Evolutionary conservation across 2,888 invertebrate genomes (phyloP), one percentile per base, ranked within the genome.

Genomic region (Petrolisthes manimaculis): DNA sequence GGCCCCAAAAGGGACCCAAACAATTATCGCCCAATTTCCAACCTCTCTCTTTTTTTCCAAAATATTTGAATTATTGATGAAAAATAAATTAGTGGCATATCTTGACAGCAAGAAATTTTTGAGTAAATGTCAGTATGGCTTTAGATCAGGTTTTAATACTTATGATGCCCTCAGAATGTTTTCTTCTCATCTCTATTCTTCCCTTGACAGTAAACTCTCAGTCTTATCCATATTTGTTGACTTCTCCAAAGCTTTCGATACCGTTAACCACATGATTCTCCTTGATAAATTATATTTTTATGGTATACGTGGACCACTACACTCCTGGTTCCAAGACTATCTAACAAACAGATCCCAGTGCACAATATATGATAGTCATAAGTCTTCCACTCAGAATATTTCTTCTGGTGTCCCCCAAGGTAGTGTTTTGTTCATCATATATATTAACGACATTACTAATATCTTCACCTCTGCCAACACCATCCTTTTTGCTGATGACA

Each of bases 321-420:
- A 74, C n/a, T 74, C 74, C 8, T 74, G 74, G n/a, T 74, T 74
- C 18, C n/a, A n/a, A n/a, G 74, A 74, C 74, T 18, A 74, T 24
- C 24, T 74, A 74, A 12, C 74, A n/a, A 74, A 74, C 74, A 74
- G 74, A 74, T 24, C 18, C n/a, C 74, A 74, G 74, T 74, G 74
- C n/a, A 74, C 74, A 74, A 24, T 74, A n/a, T 4, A 18, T 74
- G 74, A 74, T 74, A n/a, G 21, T n/a, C 74, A 74, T 74, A 74
- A 74, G 24, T 74, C 74, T 24, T 74, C 74, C n/a, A 74, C 2
- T 24, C 74, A n/a, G n/a, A 74, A 9, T n/a, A 74, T 74, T 74
- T 74, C 12, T n/a, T n/a, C n/a, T 8, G 21, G 74, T 74, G 74
- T 74, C 74, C 74, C 74, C 3, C 74, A 74, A 74, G n/a, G 74